Conservation (phyloP, 2,888 invertebrate species). For the Nipponacmea schrenckii region DNA sequence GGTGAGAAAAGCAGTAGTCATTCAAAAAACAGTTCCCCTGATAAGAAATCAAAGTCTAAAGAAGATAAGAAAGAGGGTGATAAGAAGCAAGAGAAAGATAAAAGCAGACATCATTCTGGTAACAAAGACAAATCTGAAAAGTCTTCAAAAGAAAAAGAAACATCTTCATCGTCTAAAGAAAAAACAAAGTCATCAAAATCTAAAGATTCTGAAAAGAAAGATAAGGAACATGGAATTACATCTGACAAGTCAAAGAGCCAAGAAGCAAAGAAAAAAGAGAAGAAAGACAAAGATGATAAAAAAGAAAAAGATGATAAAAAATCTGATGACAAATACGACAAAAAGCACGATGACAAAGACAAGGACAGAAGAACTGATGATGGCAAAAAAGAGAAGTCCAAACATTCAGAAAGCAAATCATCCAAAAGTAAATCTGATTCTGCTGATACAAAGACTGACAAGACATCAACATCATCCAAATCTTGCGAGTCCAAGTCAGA, state of each 20-base stretch:
- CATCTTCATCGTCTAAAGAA: slow-evolving; percentile 17
- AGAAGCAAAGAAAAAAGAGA: slow-evolving; percentile 28
- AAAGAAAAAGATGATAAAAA: slow-evolving; percentile 37
- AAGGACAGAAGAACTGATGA: slow-evolving; percentile 36
- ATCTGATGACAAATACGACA: slow-evolving; percentile 34
- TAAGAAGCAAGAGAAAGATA: slow-evolving; percentile 33
- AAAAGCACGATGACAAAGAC: slow-evolving; percentile 33
- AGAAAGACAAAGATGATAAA: slow-evolving; percentile 19
- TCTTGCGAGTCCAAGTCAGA: slow-evolving; percentile 15
- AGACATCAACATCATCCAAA: slow-evolving; percentile 29
- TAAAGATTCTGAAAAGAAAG: slow-evolving; percentile 31
- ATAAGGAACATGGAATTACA: slow-evolving; percentile 28
- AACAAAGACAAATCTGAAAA: slow-evolving; percentile 29
- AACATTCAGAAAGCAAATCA: slow-evolving; percentile 19
- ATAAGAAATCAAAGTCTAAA: slow-evolving; percentile 1
- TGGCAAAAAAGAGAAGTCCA: slow-evolving; percentile 29
- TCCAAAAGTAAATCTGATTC: slow-evolving; percentile 25
- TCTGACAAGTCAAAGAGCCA: slow-evolving; percentile 26
- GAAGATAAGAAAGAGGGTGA: slow-evolving; percentile 23
- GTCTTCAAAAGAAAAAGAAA: slow-evolving; percentile 24
- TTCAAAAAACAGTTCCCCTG: neutral
- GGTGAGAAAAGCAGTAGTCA: slow-evolving; percentile 1
- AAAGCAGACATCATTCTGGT: slow-evolving; percentile 28
- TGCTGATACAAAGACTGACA: slow-evolving; percentile 33
- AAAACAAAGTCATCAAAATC: slow-evolving; percentile 25